phyloP scores from a whole-genome alignment of 2,797 vertebrate species.

The Netta rufina region DNA sequence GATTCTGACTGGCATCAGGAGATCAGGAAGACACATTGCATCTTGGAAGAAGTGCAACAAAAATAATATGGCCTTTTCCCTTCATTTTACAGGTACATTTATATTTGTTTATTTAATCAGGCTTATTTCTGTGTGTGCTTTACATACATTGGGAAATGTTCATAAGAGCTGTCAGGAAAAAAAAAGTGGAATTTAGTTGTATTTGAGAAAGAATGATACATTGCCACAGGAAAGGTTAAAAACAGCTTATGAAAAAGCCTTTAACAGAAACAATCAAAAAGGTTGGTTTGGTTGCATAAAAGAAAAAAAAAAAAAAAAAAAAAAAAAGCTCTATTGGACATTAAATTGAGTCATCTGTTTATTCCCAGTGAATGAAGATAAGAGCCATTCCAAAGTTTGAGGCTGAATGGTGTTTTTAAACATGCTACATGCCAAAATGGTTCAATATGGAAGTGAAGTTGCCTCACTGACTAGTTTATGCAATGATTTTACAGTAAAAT shows the following conservation, averaged over 20 bases:
- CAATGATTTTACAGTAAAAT: neutral
- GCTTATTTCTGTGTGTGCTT: neutral
- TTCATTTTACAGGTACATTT: neutral
- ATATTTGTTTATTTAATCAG: neutral
- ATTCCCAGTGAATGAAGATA: neutral
- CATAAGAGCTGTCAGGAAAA: neutral
- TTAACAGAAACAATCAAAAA: neutral
- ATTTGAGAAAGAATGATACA: neutral
- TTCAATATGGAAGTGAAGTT: neutral
- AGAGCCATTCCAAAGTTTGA: neutral
- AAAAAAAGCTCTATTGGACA: neutral
- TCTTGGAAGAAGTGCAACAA: neutral
- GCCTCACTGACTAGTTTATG: neutral
- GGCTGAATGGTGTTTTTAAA: conserved; percentile 10
- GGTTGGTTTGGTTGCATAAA: neutral
- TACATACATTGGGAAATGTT: neutral
- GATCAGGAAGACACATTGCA: neutral
- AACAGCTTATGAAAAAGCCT: neutral
- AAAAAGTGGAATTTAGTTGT: neutral
- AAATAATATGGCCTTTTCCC: neutral
- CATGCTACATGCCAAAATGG: neutral
- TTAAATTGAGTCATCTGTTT: conserved; percentile 2
- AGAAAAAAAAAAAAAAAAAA: neutral
- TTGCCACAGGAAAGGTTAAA: neutral
- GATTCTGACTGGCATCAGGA: neutral